Evolutionary conservation across 2,888 invertebrate genomes (phyloP), one percentile per base, ranked within the genome.

Genomic region (Nipponacmea schrenckii): DNA sequence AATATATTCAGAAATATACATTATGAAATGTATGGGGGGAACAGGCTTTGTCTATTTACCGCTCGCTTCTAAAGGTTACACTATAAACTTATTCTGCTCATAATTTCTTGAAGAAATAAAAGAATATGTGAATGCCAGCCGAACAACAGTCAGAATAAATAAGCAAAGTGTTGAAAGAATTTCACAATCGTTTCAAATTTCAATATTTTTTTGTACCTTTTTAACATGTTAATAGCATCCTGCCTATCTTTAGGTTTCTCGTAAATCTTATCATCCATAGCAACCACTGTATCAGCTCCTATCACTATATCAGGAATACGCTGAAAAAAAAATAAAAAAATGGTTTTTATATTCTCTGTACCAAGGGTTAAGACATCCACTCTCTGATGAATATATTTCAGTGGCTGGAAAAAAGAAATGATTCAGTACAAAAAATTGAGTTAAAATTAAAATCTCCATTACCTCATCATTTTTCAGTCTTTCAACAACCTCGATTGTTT

Each of bases 261-360:
- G 90, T 93, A 96, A 86, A 98, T 92, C 80, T 92, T 91, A 20
- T 93, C 92, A 74, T 93, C 93, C 79, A 94, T 89, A 0, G 93
- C 92, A 0, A 98, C 96, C 91, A 98, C 93, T 0, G 98, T 98
- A 86, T 98, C 98, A 31, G 96, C 95, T 5, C 95, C 96, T 80
- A 98, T 96, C 0, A 98, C 92, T 7, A 98, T 88, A 85, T 94
- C 93, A n/a, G 93, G 93, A 4, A 89, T 83, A 68, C 89, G 88
- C 81, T 82, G 63, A 17, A 56, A 50, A 66, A 74, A 71, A 65
- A 72, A 85, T 67, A 91, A 89, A 71, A 48, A 39, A 68, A 56
- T 4, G 4, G 7, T 31, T 31, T 31, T 31, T 31, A 31, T 7
- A 39, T 39, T 2, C 10, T 39, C 39, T 24, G 7, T 56, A 20